Evolutionary conservation across 2,113 vertebrate genomes (phyloP), one percentile per base, ranked within the genome.

Genomic region (Centropus unirufus): DNA sequence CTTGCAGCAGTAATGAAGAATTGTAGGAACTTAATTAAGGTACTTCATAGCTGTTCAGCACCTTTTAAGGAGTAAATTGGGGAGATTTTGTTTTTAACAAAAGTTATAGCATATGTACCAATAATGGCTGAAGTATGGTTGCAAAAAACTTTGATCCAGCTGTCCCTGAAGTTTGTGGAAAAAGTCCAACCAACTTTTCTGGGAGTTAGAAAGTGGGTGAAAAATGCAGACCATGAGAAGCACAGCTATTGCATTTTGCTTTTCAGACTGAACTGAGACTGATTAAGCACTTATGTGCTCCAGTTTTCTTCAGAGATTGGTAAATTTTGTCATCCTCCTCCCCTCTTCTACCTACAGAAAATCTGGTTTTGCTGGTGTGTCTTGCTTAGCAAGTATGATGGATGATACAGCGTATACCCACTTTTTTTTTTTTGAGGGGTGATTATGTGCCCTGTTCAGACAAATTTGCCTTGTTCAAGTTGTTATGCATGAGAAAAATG

Each of bases 291-390:
- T 86, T 96, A 63, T 73, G 18, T 92, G 87, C 36, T 96, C 92
- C 51, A 88, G 1, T 95, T 95, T 90, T 76, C 47, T 72, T 77
- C 64, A 81, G 76, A 75, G 39, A 83, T 36, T 72, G 40, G 6
- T 75, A 88, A 61, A 4, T 75, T 93, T 30, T 92, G n/a, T 78
- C 85, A 42, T 69, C 30, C 8, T 91, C 22, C 46, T 80, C 54
- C n/a, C 55, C 11, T 58, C 39, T 80, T 59, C 93, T 92, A 86
- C 94, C 93, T 90, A 92, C 94, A 88, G 76, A 93, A 88, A 94
- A 81, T 93, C 79, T 96, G 88, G 1, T 62, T 91, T 83, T 91
- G 24, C 18, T 86, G 7, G 12, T 68, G 5, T 83, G 30, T 70
- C 54, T 75, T 49, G 6, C 20, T 94, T 69, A 36, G 4, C 11